A percentile compares a stretch with the other conserved stretches of the same genome.
phyloP scores from a whole-genome alignment of 2,888 invertebrate genomes.

The Pheosia gnoma region DNA sequence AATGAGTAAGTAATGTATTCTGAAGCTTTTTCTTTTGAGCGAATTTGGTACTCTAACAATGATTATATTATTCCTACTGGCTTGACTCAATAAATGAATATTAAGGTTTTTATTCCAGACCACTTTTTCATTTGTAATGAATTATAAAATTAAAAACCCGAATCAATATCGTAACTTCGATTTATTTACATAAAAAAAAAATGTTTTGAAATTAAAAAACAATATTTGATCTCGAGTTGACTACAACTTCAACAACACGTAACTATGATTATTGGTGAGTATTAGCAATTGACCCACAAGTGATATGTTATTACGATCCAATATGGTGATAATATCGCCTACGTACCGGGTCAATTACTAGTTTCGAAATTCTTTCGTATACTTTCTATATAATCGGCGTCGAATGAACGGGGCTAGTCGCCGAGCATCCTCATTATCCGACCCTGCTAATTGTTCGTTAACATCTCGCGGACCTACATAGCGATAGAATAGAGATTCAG shows the following conservation, averaged over 20 bases:
- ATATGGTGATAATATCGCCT: constrained; percentile 54
- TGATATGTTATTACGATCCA: constrained; percentile 62
- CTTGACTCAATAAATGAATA: neutral
- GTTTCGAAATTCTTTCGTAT: constrained; percentile 62
- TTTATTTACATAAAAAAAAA: neutral
- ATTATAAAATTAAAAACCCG: neutral
- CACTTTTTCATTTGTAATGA: neutral
- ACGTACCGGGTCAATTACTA: constrained; percentile 66
- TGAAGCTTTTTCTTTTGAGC: too few relatives aligned
- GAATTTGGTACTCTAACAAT: too few relatives aligned
- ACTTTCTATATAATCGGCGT: constrained; percentile 65
- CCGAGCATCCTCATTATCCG: constrained; percentile 38
- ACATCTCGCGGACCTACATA: constrained; percentile 28
- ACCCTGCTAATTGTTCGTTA: constrained; percentile 60
- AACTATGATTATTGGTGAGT: constrained; percentile 68
- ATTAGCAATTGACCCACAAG: constrained; percentile 74
- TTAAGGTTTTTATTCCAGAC: neutral
- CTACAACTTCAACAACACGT: constrained; percentile 42
- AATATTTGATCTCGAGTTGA: neutral
- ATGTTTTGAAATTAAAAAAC: neutral
- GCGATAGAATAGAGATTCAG: constrained; percentile 2
- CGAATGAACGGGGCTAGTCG: constrained; percentile 23
- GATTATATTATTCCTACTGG: too few relatives aligned
- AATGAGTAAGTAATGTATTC: neutral
- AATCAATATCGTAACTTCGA: neutral